phyloP scores from a whole-genome alignment of 2,113 vertebrate genomes.

The Chionodraco myersi region DNA sequence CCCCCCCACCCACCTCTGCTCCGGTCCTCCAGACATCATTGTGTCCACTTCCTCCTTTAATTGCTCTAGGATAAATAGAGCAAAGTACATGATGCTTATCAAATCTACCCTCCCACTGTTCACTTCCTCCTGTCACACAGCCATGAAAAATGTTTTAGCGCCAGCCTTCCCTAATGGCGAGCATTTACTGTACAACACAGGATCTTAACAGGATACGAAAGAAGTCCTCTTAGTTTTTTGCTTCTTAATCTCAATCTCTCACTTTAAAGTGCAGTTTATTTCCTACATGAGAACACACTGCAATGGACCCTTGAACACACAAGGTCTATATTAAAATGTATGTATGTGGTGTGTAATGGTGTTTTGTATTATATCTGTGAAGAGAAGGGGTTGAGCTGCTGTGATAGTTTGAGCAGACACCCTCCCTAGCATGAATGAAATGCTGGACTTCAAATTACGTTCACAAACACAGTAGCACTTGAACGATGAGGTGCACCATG shows the following conservation, averaged over 20 bases:
- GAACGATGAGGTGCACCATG: neutral
- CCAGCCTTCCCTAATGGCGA: conserved; percentile 35
- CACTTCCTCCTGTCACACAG: conserved; percentile 75
- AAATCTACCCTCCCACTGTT: conserved; percentile 76
- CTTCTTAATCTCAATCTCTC: neutral
- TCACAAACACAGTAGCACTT: neutral
- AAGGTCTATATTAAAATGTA: too few species aligned
- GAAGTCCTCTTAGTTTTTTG: neutral
- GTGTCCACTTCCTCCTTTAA: conserved; percentile 84
- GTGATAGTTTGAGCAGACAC: neutral
- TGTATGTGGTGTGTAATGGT: too few species aligned
- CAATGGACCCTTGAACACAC: neutral
- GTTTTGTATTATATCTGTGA: neutral
- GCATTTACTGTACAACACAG: conserved; percentile 27
- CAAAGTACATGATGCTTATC: conserved; percentile 82
- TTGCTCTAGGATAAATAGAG: conserved; percentile 83
- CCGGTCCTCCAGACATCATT: conserved; percentile 79
- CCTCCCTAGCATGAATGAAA: neutral
- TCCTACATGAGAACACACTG: neutral
- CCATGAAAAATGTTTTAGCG: conserved; percentile 49
- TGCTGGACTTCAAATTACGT: neutral
- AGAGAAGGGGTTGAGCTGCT: neutral
- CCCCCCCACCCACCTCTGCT: conserved; percentile 70
- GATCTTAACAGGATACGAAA: neutral
- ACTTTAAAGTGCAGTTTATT: neutral